These are phyloP conservation scores for Phataginus tricuspis DNA, from an alignment of 2,797 vertebrate genomes.

Conservation along the genomic window DNA sequence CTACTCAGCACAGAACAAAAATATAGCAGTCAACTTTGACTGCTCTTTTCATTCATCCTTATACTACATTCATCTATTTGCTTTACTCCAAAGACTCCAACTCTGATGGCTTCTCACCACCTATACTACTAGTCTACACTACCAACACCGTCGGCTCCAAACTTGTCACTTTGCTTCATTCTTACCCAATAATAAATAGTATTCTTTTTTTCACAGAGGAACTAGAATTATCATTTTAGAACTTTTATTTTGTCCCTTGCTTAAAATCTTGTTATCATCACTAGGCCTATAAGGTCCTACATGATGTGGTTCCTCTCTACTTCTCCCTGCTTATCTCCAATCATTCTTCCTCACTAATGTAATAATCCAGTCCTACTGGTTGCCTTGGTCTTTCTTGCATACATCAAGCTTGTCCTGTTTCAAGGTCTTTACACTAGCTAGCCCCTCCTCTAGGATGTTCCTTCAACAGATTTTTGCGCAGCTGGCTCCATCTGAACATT, in stretches of 20 bases:
- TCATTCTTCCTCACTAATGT: neutral
- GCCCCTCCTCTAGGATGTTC: neutral
- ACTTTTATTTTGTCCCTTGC: neutral
- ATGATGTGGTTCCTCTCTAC: neutral
- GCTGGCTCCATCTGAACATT: neutral
- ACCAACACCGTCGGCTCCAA: neutral
- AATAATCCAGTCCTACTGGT: neutral
- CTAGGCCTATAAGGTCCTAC: neutral
- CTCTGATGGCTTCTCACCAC: neutral
- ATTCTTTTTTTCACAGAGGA: neutral
- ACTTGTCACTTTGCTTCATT: neutral
- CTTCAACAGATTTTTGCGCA: neutral
- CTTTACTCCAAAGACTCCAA: too few relatives aligned
- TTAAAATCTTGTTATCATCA: neutral
- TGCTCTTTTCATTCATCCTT: neutral
- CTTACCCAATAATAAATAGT: neutral
- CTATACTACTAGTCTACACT: neutral
- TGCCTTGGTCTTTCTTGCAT: neutral
- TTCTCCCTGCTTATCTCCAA: neutral
- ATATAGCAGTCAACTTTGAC: neutral
- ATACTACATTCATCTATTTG: neutral
- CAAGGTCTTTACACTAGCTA: neutral
- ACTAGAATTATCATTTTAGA: neutral
- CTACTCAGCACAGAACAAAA: neutral
- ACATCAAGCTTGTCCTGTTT: neutral